Conservation (phyloP, 2,888 invertebrate genomes). For the Onthophagus sagittarius region DNA sequence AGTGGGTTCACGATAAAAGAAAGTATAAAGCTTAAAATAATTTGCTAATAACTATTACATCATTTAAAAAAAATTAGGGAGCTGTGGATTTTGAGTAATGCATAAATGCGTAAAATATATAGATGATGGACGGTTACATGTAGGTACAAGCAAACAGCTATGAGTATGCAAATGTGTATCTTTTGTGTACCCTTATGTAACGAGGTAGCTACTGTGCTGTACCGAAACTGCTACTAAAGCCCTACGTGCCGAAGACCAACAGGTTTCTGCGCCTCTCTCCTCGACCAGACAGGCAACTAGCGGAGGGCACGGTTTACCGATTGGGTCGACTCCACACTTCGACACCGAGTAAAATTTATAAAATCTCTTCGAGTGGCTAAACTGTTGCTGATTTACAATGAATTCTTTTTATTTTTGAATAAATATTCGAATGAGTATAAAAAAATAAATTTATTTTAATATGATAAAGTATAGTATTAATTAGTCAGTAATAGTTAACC, state of each 20-base stretch:
- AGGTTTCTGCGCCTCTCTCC: conserved; percentile 21
- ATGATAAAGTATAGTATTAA: not conserved
- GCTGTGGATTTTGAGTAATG: not conserved
- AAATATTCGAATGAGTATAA: not conserved
- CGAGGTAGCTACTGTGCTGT: conserved; percentile 23
- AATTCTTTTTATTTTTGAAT: not conserved
- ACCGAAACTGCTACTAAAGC: conserved; percentile 10
- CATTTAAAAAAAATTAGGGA: too few relatives aligned
- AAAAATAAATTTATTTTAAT: too few relatives aligned
- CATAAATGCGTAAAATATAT: not conserved
- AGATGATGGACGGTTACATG: not conserved
- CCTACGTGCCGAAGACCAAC: conserved; percentile 23
- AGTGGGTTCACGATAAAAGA: not conserved
- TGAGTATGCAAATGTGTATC: conserved; percentile 22
- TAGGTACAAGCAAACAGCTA: conserved; percentile 15
- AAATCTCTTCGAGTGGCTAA: conserved; percentile 14
- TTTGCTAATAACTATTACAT: too few relatives aligned
- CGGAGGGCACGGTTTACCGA: conserved; percentile 21
- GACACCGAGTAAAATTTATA: conserved; percentile 26
- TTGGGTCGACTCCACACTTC: conserved; percentile 24
- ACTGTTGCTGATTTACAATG: not conserved
- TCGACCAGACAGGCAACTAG: conserved; percentile 1
- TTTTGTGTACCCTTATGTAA: conserved; percentile 26
- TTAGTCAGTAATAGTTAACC: not conserved
- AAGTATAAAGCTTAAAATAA: not conserved